Conservation (phyloP, 2,797 vertebrate genomes). For the Melanotaenia parkinsoni region DNA sequence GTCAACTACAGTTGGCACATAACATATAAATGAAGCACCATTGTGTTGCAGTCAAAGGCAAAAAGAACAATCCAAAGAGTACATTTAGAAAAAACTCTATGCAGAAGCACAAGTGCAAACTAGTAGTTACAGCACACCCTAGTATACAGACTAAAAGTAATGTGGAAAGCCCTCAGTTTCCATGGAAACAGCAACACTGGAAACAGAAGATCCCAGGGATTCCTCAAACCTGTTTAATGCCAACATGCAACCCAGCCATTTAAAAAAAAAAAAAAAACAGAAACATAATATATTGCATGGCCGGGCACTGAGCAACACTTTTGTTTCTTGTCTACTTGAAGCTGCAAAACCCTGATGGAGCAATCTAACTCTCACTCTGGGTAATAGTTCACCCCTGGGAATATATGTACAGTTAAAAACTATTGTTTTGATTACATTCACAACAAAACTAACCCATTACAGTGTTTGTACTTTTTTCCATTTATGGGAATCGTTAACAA, state of each 20-base stretch:
- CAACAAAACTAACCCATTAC: neutral
- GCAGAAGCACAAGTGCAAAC: neutral
- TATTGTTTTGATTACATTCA: neutral
- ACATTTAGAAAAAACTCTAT: neutral
- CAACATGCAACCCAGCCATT: slow-evolving; percentile 34
- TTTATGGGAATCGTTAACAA: too few relatives aligned
- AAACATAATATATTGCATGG: slow-evolving; percentile 23
- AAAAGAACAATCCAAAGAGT: neutral
- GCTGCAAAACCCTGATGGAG: slow-evolving; percentile 22
- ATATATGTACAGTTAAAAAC: neutral
- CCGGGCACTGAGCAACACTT: slow-evolving; percentile 41
- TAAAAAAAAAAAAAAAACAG: slow-evolving; percentile 14
- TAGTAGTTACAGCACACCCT: slow-evolving; percentile 42
- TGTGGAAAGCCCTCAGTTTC: slow-evolving; percentile 67
- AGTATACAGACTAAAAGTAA: slow-evolving; percentile 41
- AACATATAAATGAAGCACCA: slow-evolving; percentile 11
- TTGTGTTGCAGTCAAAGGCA: neutral
- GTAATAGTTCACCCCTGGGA: slow-evolving; percentile 11
- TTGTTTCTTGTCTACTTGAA: slow-evolving; percentile 8
- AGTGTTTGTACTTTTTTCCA: neutral
- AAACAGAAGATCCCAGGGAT: slow-evolving; percentile 72
- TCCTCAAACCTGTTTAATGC: slow-evolving; percentile 58
- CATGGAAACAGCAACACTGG: slow-evolving; percentile 74
- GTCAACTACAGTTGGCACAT: slow-evolving; percentile 10
- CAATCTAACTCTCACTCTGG: neutral